phyloP scores from a whole-genome alignment of 1,140 invertebrate genomes.

The Temnothorax curvispinosus region DNA sequence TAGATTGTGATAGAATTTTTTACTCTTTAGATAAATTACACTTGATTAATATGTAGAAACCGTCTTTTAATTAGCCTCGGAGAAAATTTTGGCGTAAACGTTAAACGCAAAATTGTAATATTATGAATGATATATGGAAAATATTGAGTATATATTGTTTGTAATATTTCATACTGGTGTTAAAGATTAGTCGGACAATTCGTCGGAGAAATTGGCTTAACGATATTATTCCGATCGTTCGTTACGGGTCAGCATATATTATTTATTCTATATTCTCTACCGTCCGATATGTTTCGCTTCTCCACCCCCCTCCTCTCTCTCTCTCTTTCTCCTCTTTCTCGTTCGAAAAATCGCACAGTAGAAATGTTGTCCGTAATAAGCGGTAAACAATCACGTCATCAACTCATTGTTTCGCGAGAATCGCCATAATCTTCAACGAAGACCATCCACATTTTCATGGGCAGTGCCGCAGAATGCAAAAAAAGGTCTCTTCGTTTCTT shows the following conservation, averaged over 20 bases:
- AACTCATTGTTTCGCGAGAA: background rate
- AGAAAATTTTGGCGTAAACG: background rate
- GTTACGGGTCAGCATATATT: constrained; percentile 73
- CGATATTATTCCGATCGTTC: constrained; percentile 71
- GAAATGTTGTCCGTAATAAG: constrained; percentile 65
- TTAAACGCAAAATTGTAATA: background rate
- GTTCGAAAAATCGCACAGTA: constrained; percentile 1
- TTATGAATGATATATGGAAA: background rate
- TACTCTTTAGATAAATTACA: background rate
- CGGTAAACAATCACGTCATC: background rate
- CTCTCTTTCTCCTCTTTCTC: background rate
- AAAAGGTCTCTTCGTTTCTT: background rate
- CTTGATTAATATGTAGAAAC: background rate
- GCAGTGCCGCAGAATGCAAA: background rate
- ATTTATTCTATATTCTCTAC: constrained; percentile 71
- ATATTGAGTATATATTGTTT: background rate
- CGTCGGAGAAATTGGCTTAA: constrained; percentile 59
- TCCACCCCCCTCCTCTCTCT: background rate
- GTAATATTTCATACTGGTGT: background rate
- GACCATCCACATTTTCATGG: background rate
- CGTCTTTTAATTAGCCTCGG: background rate
- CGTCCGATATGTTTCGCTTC: constrained; percentile 1
- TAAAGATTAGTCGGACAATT: constrained; percentile 10
- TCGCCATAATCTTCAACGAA: background rate
- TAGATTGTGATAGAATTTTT: background rate